Conservation (phyloP, 37 sponge, comb jelly and placozoan species). For the Lycopodina hypogea region DNA sequence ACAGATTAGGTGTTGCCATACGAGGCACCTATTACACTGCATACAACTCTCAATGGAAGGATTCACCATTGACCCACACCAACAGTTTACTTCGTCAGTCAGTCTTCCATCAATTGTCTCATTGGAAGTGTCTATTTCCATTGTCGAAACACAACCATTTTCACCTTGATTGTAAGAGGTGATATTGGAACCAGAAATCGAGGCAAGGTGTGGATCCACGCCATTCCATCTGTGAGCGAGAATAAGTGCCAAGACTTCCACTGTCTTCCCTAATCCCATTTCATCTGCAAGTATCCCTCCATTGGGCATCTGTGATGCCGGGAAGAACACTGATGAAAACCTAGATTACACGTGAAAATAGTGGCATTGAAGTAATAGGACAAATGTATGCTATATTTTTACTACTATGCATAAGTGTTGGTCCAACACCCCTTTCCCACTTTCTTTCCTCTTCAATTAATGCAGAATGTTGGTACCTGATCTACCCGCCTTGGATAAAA, state of each 20-base stretch:
- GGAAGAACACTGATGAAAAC: constrained; percentile 15
- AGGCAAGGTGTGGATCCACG: not conserved
- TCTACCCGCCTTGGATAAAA: no score
- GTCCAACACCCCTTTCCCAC: not conserved
- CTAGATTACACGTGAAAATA: constrained; percentile 6
- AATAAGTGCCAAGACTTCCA: constrained; percentile 86
- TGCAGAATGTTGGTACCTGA: not conserved
- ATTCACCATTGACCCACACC: constrained; percentile 62
- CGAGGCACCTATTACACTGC: constrained; percentile 67
- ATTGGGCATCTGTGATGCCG: not conserved
- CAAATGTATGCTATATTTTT: not conserved
- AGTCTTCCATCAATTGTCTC: not conserved
- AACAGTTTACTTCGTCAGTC: constrained; percentile 43
- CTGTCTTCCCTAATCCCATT: constrained; percentile 99
- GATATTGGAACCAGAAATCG: constrained; percentile 1
- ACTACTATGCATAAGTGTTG: not conserved
- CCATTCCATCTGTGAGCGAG: constrained; percentile 53
- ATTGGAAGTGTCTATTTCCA: not conserved
- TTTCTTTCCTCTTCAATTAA: not conserved
- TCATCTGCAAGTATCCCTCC: constrained; percentile 97
- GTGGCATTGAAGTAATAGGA: not conserved
- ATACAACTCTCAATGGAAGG: constrained; percentile 20
- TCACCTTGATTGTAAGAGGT: not conserved
- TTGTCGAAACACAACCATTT: not conserved
- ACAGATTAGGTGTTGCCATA: constrained; percentile 71